A percentile compares a stretch with the other conserved stretches of the same genome.
These are phyloP conservation scores for Notarius quadriscutis DNA, from an alignment of 2,113 vertebrate species.

Conservation along the genomic window DNA sequence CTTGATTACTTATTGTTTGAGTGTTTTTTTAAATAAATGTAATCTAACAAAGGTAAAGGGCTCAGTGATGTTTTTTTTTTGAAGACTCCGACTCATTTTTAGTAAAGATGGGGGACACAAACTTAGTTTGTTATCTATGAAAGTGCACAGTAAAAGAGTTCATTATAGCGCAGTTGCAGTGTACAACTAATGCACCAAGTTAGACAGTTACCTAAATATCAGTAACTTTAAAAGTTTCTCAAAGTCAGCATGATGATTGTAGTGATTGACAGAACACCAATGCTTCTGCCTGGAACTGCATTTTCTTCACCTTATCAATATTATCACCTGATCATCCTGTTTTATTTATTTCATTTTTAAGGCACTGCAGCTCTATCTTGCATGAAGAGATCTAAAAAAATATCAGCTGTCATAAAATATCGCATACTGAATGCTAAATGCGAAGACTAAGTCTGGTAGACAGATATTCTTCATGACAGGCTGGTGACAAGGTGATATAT, in stretches of 20 bases:
- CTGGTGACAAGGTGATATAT: slow-evolving; percentile 33
- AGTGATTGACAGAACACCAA: neutral
- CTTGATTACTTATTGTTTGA: too few relatives aligned
- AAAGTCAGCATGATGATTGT: neutral
- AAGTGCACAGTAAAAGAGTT: too few relatives aligned
- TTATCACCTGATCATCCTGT: neutral
- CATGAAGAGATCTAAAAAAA: neutral
- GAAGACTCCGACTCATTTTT: too few relatives aligned
- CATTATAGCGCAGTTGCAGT: too few relatives aligned
- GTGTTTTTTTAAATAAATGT: too few relatives aligned
- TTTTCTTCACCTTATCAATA: slow-evolving; percentile 13
- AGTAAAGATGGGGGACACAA: too few relatives aligned
- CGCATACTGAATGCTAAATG: slow-evolving; percentile 9
- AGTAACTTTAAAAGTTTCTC: neutral
- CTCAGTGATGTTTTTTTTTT: too few relatives aligned
- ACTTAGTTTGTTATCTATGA: too few relatives aligned
- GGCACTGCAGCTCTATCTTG: neutral
- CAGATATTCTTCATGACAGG: slow-evolving; percentile 11
- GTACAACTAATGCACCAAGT: neutral
- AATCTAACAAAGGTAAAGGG: too few relatives aligned
- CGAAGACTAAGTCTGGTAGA: neutral
- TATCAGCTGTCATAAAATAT: slow-evolving; percentile 15
- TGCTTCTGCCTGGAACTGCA: neutral
- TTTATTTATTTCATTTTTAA: neutral
- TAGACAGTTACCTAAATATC: neutral